Base-by-base conservation (phyloP, 2,113 vertebrate genomes). In the Ibidorhyncha struthersii region DNA sequence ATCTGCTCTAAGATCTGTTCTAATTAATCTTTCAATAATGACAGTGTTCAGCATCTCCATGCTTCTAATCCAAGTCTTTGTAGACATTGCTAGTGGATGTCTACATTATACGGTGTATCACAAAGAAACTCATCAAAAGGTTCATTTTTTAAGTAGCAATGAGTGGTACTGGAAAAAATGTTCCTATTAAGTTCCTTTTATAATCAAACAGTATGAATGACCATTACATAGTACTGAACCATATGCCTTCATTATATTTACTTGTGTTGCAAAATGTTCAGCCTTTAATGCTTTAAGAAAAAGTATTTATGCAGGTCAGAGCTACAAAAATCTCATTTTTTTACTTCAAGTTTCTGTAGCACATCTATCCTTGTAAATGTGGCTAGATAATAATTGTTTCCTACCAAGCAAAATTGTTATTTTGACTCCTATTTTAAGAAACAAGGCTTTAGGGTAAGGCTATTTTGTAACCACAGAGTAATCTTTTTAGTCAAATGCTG, bases 171-270 rank as follows among this genome's bases (percentile, higher is more conserved):
- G 8, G 32, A 30, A 49, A 69, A 55, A 74, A 12, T 3, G 15
- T 50, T 89, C 13, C 25, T 72, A 4, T 55, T 36, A 72, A 23
- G 18, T 49, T 85, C 27, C 30, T 72, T 77, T 66, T 63, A 38
- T 70, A 80, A 80, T 53, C 21, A 71, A 81, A 52, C 11, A 41
- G 27, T 71, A 76, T 36, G 18, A 34, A 25, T 82, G 72, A 32
- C 49, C 26, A 6, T n/a, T n/a, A 12, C 1, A 0, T 36, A 59
- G 25, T 62, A 43, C 32, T 15, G 32, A 49, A 49, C 10, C 0
- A 0, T 50, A 52, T 36, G 26, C 18, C 61, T 83, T 74, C 17
- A 9, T 73, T 63, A 8, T 34, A 41, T 74, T 62, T 79, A 22
- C 7, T 52, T 78, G 29, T 65, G 27, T 43, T 84, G 30, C 30